These are phyloP conservation scores for Xestoiulus laeticollis DNA, from an alignment of 2,888 invertebrate species.

Conservation along the genomic window DNA sequence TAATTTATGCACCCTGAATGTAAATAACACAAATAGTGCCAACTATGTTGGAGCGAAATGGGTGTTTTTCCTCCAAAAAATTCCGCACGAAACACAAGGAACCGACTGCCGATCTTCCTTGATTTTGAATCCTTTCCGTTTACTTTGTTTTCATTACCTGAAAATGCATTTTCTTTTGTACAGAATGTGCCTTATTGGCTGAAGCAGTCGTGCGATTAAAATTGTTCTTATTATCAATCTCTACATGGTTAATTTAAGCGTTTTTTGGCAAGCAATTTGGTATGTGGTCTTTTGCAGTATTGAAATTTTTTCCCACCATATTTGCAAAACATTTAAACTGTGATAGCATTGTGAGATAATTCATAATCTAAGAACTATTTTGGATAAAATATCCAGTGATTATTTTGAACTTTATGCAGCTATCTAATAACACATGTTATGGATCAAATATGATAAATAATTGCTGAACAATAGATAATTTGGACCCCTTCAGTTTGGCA, in stretches of 20 bases:
- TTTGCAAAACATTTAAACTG: not conserved
- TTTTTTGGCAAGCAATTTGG: no score
- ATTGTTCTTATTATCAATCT: not conserved
- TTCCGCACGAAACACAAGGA: not conserved
- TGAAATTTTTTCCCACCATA: no score
- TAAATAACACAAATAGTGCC: not conserved
- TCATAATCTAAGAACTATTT: no score
- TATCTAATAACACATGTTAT: no score
- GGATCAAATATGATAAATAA: no score
- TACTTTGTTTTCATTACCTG: not conserved
- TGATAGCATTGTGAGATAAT: no score
- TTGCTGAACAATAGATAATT: no score
- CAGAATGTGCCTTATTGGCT: constrained; percentile 19
- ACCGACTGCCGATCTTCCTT: not conserved
- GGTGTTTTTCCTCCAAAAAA: not conserved
- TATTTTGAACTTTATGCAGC: no score
- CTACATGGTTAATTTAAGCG: no score
- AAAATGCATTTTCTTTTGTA: not conserved
- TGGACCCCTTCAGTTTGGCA: no score
- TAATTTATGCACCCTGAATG: not conserved
- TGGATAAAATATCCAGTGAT: no score
- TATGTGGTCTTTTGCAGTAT: no score
- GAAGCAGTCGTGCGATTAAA: not conserved
- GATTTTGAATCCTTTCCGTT: not conserved
- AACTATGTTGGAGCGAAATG: not conserved